A percentile compares a stretch with the other conserved stretches of the same genome.
phyloP scores from a whole-genome alignment of 2,888 invertebrate species.

The Thymelicus lineola region DNA sequence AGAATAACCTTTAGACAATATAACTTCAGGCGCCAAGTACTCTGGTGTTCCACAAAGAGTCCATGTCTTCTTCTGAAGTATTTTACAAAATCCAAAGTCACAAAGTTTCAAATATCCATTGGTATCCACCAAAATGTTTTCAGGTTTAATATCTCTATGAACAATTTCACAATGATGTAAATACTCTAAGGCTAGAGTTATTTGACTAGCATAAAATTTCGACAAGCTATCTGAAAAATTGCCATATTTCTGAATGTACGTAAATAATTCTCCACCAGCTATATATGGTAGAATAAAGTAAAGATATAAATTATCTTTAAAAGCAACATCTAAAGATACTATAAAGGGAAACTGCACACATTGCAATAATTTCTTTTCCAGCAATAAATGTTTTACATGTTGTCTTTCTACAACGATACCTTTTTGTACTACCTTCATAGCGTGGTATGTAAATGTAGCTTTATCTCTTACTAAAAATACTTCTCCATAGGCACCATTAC shows the following conservation, averaged over 20 bases:
- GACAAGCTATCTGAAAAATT: slow-evolving; percentile 90
- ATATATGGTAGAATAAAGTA: slow-evolving; percentile 94
- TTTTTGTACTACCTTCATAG: slow-evolving; percentile 96
- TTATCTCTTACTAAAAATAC: slow-evolving; percentile 91
- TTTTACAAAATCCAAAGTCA: slow-evolving; percentile 97
- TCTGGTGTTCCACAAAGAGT: slow-evolving; percentile 98
- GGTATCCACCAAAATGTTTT: slow-evolving; percentile 92
- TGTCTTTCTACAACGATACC: slow-evolving; percentile 93
- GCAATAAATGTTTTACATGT: slow-evolving; percentile 94
- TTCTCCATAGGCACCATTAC: slow-evolving; percentile 95
- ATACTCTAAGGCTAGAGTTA: slow-evolving; percentile 95
- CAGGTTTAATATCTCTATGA: slow-evolving; percentile 96
- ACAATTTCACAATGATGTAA: slow-evolving; percentile 93
- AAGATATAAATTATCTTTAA: slow-evolving; percentile 93
- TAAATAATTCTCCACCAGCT: slow-evolving; percentile 94
- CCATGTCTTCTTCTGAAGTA: slow-evolving; percentile 90
- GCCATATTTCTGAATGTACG: slow-evolving; percentile 87
- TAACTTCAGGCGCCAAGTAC: slow-evolving; percentile 97
- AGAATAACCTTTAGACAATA: slow-evolving; percentile 95
- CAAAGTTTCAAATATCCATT: slow-evolving; percentile 93
- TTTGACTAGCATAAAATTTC: slow-evolving; percentile 95
- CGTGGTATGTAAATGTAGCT: slow-evolving; percentile 87
- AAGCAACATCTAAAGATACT: slow-evolving; percentile 90
- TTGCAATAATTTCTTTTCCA: slow-evolving; percentile 95
- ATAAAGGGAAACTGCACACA: slow-evolving; percentile 94